These are phyloP conservation scores for Dasyurus viverrinus DNA, from an alignment of 2,113 vertebrate species.

Conservation along the genomic window DNA sequence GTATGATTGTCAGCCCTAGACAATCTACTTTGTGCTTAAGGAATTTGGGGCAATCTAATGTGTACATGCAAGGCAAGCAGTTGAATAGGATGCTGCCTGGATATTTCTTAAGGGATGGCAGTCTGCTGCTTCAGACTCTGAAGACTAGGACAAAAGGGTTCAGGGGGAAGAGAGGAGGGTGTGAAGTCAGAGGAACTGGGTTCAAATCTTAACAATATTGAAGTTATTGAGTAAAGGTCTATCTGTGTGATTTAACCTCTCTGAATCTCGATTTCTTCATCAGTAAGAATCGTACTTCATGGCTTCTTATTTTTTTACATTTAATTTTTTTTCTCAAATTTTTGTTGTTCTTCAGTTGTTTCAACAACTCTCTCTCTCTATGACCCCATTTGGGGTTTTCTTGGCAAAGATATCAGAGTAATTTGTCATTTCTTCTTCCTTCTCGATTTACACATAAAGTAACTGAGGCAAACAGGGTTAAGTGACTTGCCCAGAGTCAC, in stretches of 20 bases:
- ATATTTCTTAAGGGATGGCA: not conserved
- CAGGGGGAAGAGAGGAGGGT: not conserved
- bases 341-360: not conserved
- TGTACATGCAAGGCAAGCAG: not conserved
- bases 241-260: not conserved
- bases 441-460: not conserved
- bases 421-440: not conserved
- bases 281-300: not conserved
- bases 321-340: not conserved
- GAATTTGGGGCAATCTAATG: conserved; percentile 50
- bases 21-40: conserved; percentile 51
- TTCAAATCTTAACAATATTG: not conserved
- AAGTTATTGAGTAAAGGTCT: not conserved
- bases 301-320: not conserved
- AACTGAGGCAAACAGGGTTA: not conserved
- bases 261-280: not conserved
- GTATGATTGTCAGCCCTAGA: conserved; percentile 59
- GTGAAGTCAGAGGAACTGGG: not conserved
- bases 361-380: not conserved
- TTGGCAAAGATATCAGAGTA: not conserved
- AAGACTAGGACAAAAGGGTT: not conserved
- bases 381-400: not conserved
- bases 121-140: not conserved
- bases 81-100: not conserved
- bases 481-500: not conserved